Conservation (phyloP, 2,888 invertebrate genomes). For the Yponomeuta malinellus region DNA sequence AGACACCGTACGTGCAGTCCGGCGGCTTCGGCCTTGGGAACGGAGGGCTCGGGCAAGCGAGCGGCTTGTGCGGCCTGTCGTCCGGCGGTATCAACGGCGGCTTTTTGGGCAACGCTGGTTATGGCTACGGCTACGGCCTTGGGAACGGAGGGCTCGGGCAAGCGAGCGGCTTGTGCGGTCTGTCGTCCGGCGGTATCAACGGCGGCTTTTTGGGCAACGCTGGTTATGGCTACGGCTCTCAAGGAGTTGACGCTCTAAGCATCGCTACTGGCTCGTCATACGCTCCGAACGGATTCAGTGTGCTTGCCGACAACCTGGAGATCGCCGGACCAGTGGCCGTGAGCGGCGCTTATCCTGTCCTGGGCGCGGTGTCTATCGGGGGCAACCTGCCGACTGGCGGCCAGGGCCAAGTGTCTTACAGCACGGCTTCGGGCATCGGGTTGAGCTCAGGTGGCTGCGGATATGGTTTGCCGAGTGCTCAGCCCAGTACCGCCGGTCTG, state of each 20-base stretch:
- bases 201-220: too few species aligned
- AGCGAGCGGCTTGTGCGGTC: too few species aligned
- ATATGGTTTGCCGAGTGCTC: neutral
- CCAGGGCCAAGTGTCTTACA: neutral
- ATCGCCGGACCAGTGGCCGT: neutral
- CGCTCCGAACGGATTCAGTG: neutral
- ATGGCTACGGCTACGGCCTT: neutral
- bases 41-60: too few species aligned
- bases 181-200: too few species aligned
- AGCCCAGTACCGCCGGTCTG: too few species aligned
- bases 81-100: too few species aligned
- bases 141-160: too few species aligned
- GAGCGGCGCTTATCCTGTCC: too few species aligned
- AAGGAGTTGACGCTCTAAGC: neutral
- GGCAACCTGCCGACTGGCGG: neutral
- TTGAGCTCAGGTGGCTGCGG: neutral
- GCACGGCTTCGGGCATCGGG: neutral
- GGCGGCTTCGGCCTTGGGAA: neutral
- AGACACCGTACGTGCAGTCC: too few species aligned
- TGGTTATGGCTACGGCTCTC: too few species aligned
- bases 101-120: too few species aligned
- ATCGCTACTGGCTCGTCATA: neutral
- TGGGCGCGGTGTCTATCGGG: neutral
- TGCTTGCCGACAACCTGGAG: slow-evolving; percentile 7
- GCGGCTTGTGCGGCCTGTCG: too few species aligned